Evolutionary conservation across 1,140 invertebrate species (phyloP), one percentile per base, ranked within the genome.

Genomic region (Formica exsecta): DNA sequence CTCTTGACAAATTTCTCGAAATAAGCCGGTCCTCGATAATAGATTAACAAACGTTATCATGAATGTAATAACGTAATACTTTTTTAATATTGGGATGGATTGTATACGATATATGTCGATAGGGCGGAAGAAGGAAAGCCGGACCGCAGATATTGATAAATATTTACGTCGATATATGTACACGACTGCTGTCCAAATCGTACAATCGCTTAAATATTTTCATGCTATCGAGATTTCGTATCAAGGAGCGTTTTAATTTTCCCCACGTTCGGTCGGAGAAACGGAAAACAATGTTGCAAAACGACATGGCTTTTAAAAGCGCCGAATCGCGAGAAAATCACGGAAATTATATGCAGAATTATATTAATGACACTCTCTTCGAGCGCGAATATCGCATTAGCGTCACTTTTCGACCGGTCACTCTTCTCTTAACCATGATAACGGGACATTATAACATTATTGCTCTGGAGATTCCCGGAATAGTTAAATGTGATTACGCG

Each of bases 401-500:
- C 61, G 61, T 62, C 74, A 79, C 29, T 66, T 79, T 79, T 79
- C 75, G 29, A 65, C n/a, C 22, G 54, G 36, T 25, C n/a, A 32
- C 51, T n/a, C 59, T 38, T 32, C 41, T 79, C 41, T 76, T 32
- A 62, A 59, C 32, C 41, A 19, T 13, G 59, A 77, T 77, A 65
- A 79, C 61, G 41, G 75, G 41, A 79, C 36, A 36, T 54, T 79
- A 79, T 64, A 51, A 66, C 51, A 44, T 79, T 66, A 66, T 66
- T 61, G 41, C 41, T 9, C 19, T 13, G 29, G n/a, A 66, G 75
- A 79, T 65, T 66, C 75, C 64, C 19, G 62, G 64, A 66, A 79
- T 79, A 79, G 75, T 79, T 79, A 51, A 79, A 36, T 44, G 61
- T n/a, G 44, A 79, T 79, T 48, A 51, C 51, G 9, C n/a, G 41